Evolutionary conservation across 1,140 invertebrate species (phyloP), one percentile per base, ranked within the genome.

Genomic region (Panonychus citri): DNA sequence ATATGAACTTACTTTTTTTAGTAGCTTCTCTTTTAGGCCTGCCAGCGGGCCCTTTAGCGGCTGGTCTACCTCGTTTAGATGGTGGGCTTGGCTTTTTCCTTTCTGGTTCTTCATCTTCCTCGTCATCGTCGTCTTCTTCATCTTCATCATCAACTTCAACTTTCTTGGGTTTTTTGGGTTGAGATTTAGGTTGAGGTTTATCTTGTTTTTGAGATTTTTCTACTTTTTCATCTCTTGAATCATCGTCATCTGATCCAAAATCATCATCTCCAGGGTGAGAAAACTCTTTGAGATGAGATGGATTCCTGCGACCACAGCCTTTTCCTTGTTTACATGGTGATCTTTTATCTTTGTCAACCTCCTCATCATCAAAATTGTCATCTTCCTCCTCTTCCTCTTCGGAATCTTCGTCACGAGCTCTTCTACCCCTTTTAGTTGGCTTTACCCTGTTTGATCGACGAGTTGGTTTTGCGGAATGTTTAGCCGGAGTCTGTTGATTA

Each of bases 241-340:
- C 53, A 3, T 49, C 53, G 3, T 55, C 53, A 3, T 59, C 57
- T 13, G 51, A 34, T 42, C 59, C 56, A 53, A 57, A 61, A 54
- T 62, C 60, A 26, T 56, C 53, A 43, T 62, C 58, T n/a, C 56
- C 60, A 40, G 58, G 60, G 54, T 62, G 58, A 48, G 53, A 56
- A 42, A 55, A 61, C 42, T 53, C n/a, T 34, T 28, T 54, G 19
- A 5, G 17, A 21, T 58, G 42, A 21, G 21, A 21, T 19, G n/a
- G 26, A 54, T 37, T 52, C 26, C 53, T 43, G 21, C 55, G 40
- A 39, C 56, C 55, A 27, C 60, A 59, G 27, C 55, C 54, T 26
- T 57, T 57, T 17, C 57, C 57, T 54, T 54, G 58, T 17, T 53
- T 55, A 26, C 58, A 59, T n/a, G 60, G 53, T 17, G 49, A 54